These are phyloP conservation scores for Cottoperca gobio DNA, from an alignment of 2,797 vertebrate species.

Conservation along the genomic window DNA sequence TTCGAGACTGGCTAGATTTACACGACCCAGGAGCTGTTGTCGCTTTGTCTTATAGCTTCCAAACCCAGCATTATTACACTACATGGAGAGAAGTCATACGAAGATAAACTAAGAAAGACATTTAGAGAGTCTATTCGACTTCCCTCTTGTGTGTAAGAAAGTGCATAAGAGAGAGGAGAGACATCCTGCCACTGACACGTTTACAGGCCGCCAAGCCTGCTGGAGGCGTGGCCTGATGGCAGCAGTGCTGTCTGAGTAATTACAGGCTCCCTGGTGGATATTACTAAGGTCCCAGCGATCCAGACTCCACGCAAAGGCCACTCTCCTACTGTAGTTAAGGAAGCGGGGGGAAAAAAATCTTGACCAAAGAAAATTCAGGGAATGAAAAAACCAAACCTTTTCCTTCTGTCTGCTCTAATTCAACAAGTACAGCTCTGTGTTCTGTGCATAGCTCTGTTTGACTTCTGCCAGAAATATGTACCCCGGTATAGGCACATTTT, in stretches of 20 bases:
- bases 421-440: conserved; percentile 65
- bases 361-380: conserved; percentile 64
- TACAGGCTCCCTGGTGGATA: conserved; percentile 88
- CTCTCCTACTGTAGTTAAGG: conserved; percentile 69
- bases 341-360: conserved; percentile 18
- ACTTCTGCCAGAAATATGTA: conserved; percentile 65
- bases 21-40: conserved; percentile 18
- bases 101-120: too few species aligned
- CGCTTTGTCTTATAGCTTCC: not conserved
- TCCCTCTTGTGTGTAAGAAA: conserved; percentile 33
- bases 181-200: conserved; percentile 83
- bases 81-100: not conserved
- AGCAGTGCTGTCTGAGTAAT: conserved; percentile 87
- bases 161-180: conserved; percentile 50
- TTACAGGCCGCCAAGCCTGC: conserved; percentile 68
- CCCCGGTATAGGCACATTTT: conserved; percentile 73
- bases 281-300: conserved; percentile 84
- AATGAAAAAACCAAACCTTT: conserved; percentile 62
- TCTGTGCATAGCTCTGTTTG: conserved; percentile 59
- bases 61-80: not conserved
- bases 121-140: conserved; percentile 23
- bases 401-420: conserved; percentile 62
- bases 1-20: conserved; percentile 8
- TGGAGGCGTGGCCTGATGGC: conserved; percentile 81
- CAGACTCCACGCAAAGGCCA: conserved; percentile 68